phyloP scores from a whole-genome alignment of 2,888 invertebrate species.

The Didymodactylos carnosus region DNA sequence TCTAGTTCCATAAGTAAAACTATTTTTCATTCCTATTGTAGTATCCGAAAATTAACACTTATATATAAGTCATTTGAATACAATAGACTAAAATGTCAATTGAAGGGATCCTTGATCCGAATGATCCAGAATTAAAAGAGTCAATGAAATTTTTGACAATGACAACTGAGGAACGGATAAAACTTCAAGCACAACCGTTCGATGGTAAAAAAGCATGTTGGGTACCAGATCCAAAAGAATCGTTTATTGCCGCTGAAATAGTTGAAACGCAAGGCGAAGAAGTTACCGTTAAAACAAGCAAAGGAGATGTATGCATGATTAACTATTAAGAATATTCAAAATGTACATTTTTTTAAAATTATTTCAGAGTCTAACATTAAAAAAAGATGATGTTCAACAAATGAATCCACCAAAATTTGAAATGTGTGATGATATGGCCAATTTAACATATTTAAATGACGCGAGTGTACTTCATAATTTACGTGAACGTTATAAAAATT shows the following conservation, averaged over 20 bases:
- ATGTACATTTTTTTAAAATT: not conserved
- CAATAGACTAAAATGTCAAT: no score
- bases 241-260: slow-evolving; percentile 88
- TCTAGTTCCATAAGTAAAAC: no score
- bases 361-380: slow-evolving; percentile 51
- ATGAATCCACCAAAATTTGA: slow-evolving; percentile 34
- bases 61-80: no score
- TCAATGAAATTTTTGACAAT: slow-evolving; percentile 7
- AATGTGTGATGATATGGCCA: slow-evolving; percentile 33
- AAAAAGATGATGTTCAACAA: slow-evolving; percentile 36
- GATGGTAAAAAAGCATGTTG: slow-evolving; percentile 99
- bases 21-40: no score
- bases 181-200: slow-evolving; percentile 46
- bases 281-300: slow-evolving; percentile 52
- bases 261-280: slow-evolving; percentile 87
- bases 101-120: slow-evolving; percentile 9
- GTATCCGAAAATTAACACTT: no score
- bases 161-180: slow-evolving; percentile 8
- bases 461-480: slow-evolving; percentile 32
- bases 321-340: no score
- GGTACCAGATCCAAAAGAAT: slow-evolving; percentile 94
- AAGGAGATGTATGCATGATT: slow-evolving; percentile 28
- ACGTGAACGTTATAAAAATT: slow-evolving; percentile 24
- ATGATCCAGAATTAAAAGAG: slow-evolving; percentile 15
- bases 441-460: slow-evolving; percentile 33